A percentile compares a stretch with the other conserved stretches of the same genome.
Evolutionary conservation across 2,113 vertebrate species (phyloP).

Genomic region (Petaurus breviceps): DNA sequence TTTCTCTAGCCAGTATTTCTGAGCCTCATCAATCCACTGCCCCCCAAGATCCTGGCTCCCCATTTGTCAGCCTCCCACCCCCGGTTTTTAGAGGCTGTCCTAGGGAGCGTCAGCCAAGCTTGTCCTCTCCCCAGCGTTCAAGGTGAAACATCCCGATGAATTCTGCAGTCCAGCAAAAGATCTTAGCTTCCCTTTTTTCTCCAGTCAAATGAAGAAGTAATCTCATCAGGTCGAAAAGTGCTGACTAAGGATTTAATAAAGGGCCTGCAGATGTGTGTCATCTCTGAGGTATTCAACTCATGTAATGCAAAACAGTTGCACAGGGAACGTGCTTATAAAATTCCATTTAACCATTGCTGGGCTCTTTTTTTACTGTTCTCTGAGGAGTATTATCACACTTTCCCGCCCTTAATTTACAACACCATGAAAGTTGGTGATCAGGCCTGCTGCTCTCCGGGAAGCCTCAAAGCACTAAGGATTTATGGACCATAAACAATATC

Average conservation of each 20-base stretch:
- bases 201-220: conserved; percentile 94
- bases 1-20: conserved; percentile 51
- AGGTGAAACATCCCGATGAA: conserved; percentile 90
- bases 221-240: conserved; percentile 93
- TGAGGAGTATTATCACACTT: conserved; percentile 83
- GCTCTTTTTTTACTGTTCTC: conserved; percentile 81
- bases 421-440: conserved; percentile 83
- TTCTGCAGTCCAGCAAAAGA: conserved; percentile 86
- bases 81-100: conserved; percentile 12
- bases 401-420: conserved; percentile 82
- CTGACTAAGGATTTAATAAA: conserved; percentile 95
- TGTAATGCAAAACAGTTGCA: conserved; percentile 95
- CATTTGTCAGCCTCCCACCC: neutral
- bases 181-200: conserved; percentile 89
- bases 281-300: conserved; percentile 95
- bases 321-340: conserved; percentile 87
- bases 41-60: conserved; percentile 67
- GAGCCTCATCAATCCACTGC: conserved; percentile 70
- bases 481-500: conserved; percentile 87
- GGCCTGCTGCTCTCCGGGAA: conserved; percentile 79
- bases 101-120: conserved; percentile 48
- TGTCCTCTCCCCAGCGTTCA: conserved; percentile 82
- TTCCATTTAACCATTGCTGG: conserved; percentile 89
- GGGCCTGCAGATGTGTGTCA: conserved; percentile 95
- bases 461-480: conserved; percentile 84